phyloP scores from a whole-genome alignment of 30 jellyfish, hydroid and myxozoan genomes.

The Chrysaora quinquecirrha region DNA sequence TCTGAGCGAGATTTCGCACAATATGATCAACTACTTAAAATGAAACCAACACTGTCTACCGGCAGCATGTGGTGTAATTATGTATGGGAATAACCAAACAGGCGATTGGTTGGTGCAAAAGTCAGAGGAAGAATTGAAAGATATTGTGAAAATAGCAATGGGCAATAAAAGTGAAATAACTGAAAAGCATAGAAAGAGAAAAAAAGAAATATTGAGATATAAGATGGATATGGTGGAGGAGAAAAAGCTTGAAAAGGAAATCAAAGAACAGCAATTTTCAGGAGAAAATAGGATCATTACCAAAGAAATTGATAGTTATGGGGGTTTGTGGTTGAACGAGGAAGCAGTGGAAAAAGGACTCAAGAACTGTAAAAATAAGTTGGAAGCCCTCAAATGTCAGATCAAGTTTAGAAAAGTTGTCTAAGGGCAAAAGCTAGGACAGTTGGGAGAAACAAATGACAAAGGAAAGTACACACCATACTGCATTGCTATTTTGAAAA shows the following conservation, averaged over 20 bases:
- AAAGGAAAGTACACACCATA: neutral
- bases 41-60: conserved; percentile 34
- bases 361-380: neutral
- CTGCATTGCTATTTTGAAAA: neutral
- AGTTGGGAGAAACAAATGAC: conserved; percentile 15
- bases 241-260: conserved; percentile 11
- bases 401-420: conserved; percentile 30
- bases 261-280: neutral
- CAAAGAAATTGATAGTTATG: conserved; percentile 17
- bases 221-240: conserved; percentile 18
- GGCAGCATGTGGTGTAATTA: conserved; percentile 44
- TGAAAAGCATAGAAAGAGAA: neutral
- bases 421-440: conserved; percentile 26
- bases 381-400: conserved; percentile 12
- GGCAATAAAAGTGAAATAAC: neutral
- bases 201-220: conserved; percentile 5
- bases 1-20: conserved; percentile 51
- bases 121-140: conserved; percentile 14
- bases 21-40: neutral
- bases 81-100: conserved; percentile 49
- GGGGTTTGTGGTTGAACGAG: conserved; percentile 37
- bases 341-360: conserved; percentile 9
- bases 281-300: conserved; percentile 4
- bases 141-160: conserved; percentile 22
- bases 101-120: conserved; percentile 31